Conservation (phyloP, 2,797 vertebrate genomes). For the Etheostoma perlongum region DNA sequence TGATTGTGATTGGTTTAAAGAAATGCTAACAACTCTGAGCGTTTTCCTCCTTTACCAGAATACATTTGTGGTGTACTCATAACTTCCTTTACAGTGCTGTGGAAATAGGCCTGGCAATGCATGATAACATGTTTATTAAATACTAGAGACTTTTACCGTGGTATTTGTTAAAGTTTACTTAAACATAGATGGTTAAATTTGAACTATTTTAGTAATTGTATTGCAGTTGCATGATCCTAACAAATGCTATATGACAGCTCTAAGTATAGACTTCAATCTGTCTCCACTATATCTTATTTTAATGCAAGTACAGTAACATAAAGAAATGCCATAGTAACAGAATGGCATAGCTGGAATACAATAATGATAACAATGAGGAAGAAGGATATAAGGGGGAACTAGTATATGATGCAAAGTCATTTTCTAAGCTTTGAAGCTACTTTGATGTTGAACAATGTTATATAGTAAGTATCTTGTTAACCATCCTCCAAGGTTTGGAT, state of each 20-base stretch:
- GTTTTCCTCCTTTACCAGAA: too few relatives aligned
- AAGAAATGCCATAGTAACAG: not conserved
- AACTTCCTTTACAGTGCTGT: too few relatives aligned
- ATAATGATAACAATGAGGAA: constrained; percentile 29
- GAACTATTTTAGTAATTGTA: not conserved
- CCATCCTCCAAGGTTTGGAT: constrained; percentile 57
- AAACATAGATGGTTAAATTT: constrained; percentile 3
- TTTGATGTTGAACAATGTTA: constrained; percentile 41
- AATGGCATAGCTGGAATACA: not conserved
- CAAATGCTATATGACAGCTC: not conserved
- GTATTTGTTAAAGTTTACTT: not conserved
- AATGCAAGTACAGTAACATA: constrained; percentile 3
- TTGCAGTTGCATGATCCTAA: not conserved
- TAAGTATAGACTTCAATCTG: constrained; percentile 10
- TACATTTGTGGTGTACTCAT: too few relatives aligned
- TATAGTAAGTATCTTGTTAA: constrained; percentile 58
- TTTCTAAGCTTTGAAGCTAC: constrained; percentile 39
- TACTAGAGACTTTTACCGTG: too few relatives aligned
- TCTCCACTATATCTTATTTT: constrained; percentile 17
- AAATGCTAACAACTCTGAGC: too few relatives aligned
- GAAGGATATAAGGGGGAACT: constrained; percentile 15
- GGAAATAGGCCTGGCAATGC: too few relatives aligned
- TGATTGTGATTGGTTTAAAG: too few relatives aligned
- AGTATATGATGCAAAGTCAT: constrained; percentile 14
- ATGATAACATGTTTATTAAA: too few relatives aligned